Conservation (phyloP, 2,113 vertebrate species). For the Calypte anna region DNA sequence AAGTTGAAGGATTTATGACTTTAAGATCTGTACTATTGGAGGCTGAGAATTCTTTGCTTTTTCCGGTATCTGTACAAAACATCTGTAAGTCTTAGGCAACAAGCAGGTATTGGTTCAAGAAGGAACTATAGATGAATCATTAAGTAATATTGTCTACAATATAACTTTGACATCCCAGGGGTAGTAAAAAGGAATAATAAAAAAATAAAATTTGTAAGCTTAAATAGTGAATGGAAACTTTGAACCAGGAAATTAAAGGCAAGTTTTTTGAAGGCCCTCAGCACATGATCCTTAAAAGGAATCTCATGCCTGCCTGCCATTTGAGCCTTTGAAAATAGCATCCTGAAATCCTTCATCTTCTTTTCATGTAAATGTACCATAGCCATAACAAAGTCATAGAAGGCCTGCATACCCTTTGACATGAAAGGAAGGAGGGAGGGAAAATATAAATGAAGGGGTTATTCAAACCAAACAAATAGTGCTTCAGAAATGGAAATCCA, state of each 20-base stretch:
- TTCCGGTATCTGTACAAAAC: slow-evolving; percentile 67
- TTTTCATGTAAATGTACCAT: neutral
- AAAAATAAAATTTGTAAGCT: neutral
- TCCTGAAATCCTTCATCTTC: neutral
- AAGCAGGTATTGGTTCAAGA: slow-evolving; percentile 26
- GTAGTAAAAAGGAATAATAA: neutral
- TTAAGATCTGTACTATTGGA: slow-evolving; percentile 38
- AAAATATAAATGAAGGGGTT: neutral
- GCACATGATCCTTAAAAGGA: neutral
- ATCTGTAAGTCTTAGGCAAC: slow-evolving; percentile 44
- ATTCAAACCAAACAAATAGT: neutral
- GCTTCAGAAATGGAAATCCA: neutral
- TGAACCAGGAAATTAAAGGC: neutral
- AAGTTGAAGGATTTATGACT: slow-evolving; percentile 5
- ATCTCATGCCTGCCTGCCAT: neutral
- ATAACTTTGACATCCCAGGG: neutral
- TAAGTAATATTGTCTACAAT: neutral
- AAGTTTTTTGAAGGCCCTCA: neutral
- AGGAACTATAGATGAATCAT: neutral
- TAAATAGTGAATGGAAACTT: neutral
- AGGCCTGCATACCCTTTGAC: neutral
- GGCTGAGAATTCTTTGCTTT: slow-evolving; percentile 32
- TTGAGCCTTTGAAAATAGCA: neutral
- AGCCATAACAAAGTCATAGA: neutral
- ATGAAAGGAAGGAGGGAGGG: neutral